Conservation (phyloP, 2,888 invertebrate species). For the Callyntrura guangdongensis region DNA sequence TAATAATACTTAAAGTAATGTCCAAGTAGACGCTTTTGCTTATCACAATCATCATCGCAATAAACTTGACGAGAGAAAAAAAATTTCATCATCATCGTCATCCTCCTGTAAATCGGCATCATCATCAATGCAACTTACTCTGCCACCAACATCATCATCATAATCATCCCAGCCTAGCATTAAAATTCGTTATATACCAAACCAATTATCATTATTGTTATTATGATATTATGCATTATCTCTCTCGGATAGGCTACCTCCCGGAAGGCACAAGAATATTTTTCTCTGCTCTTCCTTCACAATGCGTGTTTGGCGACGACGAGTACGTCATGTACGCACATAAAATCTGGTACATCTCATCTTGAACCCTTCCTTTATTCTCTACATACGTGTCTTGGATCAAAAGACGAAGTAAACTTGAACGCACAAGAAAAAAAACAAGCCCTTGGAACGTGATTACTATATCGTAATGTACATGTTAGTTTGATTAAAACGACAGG, state of each 20-base stretch:
- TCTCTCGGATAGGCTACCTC: constrained; percentile 61
- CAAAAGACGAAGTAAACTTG: background rate
- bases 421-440: background rate
- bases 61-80: background rate
- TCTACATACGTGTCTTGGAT: no score
- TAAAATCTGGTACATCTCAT: background rate
- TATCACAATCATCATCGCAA: constrained; percentile 5
- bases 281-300: background rate
- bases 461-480: background rate
- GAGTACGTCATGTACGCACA: constrained; percentile 8
- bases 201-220: constrained; percentile 62
- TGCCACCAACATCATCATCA: constrained; percentile 6
- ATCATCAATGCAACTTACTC: background rate
- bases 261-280: constrained; percentile 68
- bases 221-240: constrained; percentile 34
- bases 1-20: constrained; percentile 2
- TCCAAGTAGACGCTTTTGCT: background rate
- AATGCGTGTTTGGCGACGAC: no score
- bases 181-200: background rate
- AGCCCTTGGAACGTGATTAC: constrained; percentile 9
- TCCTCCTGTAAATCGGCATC: background rate
- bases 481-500: constrained; percentile 43
- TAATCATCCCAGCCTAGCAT: constrained; percentile 11
- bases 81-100: constrained; percentile 43
- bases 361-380: background rate